These are phyloP conservation scores for Choloepus hoffmanni DNA, from an alignment of 2,113 vertebrate genomes.

Conservation along the genomic window DNA sequence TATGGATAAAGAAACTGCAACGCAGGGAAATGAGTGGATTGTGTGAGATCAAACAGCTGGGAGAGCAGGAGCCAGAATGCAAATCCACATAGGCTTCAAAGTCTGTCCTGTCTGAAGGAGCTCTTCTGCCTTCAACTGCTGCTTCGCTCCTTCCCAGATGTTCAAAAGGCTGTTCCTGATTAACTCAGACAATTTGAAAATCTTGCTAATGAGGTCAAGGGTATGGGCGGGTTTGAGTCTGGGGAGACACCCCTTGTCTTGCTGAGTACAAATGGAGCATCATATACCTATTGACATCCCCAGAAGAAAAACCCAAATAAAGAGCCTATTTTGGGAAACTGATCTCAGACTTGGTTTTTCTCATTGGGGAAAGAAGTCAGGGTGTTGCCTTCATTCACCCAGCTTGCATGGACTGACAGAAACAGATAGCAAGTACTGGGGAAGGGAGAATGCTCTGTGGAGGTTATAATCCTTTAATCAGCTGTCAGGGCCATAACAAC, in stretches of 20 bases:
- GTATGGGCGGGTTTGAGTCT: neutral
- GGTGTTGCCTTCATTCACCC: neutral
- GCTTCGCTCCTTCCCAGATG: neutral
- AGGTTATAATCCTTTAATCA: neutral
- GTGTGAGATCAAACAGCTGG: no score
- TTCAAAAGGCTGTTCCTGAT: neutral
- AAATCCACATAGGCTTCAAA: neutral
- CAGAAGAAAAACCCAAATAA: neutral
- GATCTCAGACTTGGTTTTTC: constrained; percentile 29
- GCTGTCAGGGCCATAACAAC: neutral
- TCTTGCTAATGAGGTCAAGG: neutral
- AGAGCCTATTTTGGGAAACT: neutral
- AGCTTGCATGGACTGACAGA: neutral
- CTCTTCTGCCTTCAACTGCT: neutral
- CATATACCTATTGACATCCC: neutral
- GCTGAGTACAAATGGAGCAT: neutral
- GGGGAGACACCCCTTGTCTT: neutral
- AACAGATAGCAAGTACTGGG: neutral
- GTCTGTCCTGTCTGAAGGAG: neutral
- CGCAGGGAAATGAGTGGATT: neutral
- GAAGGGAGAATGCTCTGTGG: neutral
- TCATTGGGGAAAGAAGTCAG: neutral
- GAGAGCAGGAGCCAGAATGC: neutral
- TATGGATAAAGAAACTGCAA: neutral
- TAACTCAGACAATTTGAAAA: neutral